Percentiles rank a stretch among this genome's conserved stretches.
Evolutionary conservation across 2,797 vertebrate genomes (phyloP).

Genomic region (Hemibagrus guttatus): DNA sequence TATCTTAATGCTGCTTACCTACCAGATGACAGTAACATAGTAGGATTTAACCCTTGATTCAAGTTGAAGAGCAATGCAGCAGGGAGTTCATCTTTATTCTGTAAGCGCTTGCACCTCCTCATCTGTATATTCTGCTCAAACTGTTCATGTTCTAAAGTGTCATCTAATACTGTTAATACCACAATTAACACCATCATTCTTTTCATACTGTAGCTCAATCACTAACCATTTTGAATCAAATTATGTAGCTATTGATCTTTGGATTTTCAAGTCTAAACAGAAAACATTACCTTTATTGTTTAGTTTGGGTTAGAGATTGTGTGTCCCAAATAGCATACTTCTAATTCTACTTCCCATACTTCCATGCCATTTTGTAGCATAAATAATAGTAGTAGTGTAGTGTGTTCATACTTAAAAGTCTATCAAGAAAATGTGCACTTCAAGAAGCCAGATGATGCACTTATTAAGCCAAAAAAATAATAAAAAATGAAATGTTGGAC

Average conservation of each 20-base stretch:
- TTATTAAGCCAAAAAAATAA: no score
- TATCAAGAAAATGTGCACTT: no score
- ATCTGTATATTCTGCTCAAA: not conserved
- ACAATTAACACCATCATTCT: not conserved
- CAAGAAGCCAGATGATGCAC: no score
- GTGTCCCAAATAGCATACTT: no score
- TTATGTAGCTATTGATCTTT: not conserved
- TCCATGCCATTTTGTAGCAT: no score
- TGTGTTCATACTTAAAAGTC: no score
- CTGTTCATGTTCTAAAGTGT: not conserved
- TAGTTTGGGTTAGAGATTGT: not conserved
- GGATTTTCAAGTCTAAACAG: not conserved
- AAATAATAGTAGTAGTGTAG: no score
- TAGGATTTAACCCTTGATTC: not conserved
- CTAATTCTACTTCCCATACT: no score
- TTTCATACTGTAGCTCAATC: not conserved
- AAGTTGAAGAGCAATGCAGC: not conserved
- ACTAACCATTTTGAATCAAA: not conserved
- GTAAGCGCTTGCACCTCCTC: not conserved
- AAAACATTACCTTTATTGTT: not conserved
- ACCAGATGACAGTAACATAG: not conserved
- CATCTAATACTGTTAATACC: not conserved
- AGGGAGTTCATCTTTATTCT: not conserved
- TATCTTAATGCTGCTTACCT: not conserved
- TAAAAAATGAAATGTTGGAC: no score